These are phyloP conservation scores for Brachymystax lenok DNA, from an alignment of 2,797 vertebrate species.

Conservation along the genomic window DNA sequence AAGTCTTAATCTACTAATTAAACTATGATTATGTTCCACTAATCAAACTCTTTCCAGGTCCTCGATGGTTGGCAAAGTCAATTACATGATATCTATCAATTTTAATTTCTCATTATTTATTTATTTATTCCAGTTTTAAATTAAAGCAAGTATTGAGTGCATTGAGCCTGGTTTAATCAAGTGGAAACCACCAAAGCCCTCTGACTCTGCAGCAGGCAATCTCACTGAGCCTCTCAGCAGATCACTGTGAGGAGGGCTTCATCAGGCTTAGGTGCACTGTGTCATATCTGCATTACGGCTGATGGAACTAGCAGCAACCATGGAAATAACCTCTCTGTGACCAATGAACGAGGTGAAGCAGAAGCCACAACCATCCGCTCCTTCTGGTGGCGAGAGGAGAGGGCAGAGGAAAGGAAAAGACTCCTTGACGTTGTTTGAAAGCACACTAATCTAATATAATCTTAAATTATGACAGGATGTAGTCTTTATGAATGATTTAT, in stretches of 20 bases:
- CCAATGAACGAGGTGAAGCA: constrained; percentile 65
- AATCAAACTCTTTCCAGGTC: constrained; percentile 74
- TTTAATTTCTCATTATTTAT: constrained; percentile 80
- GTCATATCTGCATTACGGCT: constrained; percentile 72
- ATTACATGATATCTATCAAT: constrained; percentile 79
- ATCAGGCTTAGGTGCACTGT: constrained; percentile 70
- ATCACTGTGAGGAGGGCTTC: constrained; percentile 67
- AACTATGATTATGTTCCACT: constrained; percentile 74
- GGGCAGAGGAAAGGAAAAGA: constrained; percentile 19
- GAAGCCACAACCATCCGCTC: constrained; percentile 39
- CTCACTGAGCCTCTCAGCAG: constrained; percentile 68
- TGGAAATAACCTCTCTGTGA: constrained; percentile 55
- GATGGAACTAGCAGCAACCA: constrained; percentile 47
- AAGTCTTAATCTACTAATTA: constrained; percentile 74
- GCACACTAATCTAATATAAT: constrained; percentile 31
- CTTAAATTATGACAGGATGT: constrained; percentile 50
- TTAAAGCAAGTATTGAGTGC: constrained; percentile 68
- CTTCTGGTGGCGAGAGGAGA: constrained; percentile 17
- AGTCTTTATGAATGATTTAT: constrained; percentile 72
- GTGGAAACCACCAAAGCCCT: constrained; percentile 78
- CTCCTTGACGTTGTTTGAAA: constrained; percentile 44
- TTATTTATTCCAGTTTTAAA: constrained; percentile 68
- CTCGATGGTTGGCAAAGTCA: constrained; percentile 76
- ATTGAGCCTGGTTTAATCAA: constrained; percentile 77
- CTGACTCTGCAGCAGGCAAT: constrained; percentile 71